Evolutionary conservation across 2,797 vertebrate genomes (phyloP), one percentile per base, ranked within the genome.

Genomic region (Cyprinella venusta): DNA sequence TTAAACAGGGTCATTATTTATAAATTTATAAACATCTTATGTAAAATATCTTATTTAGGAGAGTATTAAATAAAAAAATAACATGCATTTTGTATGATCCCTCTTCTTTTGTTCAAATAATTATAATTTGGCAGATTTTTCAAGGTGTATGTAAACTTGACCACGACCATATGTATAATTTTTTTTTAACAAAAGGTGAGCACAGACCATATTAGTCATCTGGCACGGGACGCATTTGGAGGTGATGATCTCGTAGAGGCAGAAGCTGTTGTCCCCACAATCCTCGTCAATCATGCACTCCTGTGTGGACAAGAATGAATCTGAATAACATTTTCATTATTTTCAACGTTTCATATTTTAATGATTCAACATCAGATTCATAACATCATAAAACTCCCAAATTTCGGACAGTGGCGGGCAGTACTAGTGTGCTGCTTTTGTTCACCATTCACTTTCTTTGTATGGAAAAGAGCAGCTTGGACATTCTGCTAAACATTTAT

Each of bases 281-380:
- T 99, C 98, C 86, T 98, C 97, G 0, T 98, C 96, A 70, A 98
- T 96, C 89, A 98, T 95, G 71, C 98, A 99, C 50, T 98, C 97
- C 98, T 99, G 83, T 48, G 56, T 54, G 8, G 59, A 68, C 33
- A 76, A 42, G 16, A 48, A 74, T 50, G 5, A 76, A 75, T 16
- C 5, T 48, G 64, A 81, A 89, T 40, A 80, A 72, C 8, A 64
- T n/a, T n/a, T n/a, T n/a, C n/a, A n/a, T n/a, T n/a, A n/a, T n/a
- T n/a, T n/a, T n/a, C n/a, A n/a, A n/a, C n/a, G n/a, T n/a, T n/a
- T n/a, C n/a, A n/a, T 16, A 15, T 40, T 54, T 70, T 70, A 1
- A 45, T 10, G 24, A 21, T 45, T 21, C 1, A 0, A 21, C n/a
- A 45, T 15, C 45, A 45, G 12, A 45, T 45, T 19, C 21, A 52